These are phyloP conservation scores for Margaritifera margaritifera DNA, from an alignment of 2,888 invertebrate species.

Conservation along the genomic window DNA sequence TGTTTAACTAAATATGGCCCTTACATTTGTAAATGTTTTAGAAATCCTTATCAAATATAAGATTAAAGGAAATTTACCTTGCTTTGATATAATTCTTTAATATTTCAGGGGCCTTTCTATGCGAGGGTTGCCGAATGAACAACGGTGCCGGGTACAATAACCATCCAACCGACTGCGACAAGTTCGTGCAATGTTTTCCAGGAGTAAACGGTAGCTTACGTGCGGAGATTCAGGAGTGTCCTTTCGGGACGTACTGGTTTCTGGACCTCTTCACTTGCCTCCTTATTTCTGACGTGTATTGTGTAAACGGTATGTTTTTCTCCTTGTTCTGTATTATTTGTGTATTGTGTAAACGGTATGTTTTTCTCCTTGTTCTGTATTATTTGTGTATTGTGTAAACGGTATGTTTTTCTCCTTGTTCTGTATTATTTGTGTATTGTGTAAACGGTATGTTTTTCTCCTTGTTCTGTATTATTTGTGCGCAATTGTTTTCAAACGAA, in stretches of 20 bases:
- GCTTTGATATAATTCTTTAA: no score
- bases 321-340: no score
- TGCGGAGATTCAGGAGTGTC: conserved; percentile 41
- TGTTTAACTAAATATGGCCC: no score
- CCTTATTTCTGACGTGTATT: conserved; percentile 27
- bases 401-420: no score
- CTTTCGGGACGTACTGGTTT: conserved; percentile 50
- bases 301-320: conserved; percentile 11
- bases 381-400: conserved; percentile 20
- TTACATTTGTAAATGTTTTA: no score
- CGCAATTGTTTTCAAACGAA: no score
- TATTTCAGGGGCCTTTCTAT: not conserved
- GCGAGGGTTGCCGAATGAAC: conserved; percentile 19
- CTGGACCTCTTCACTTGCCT: conserved; percentile 39
- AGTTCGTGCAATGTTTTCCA: conserved; percentile 48
- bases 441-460: not conserved
- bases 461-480: no score
- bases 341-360: no score
- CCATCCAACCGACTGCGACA: conserved; percentile 46
- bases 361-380: no score
- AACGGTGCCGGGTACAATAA: conserved; percentile 41
- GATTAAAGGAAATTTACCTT: no score
- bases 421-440: no score
- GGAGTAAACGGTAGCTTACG: conserved; percentile 20
- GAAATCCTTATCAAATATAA: no score